Conservation (phyloP, 2,797 vertebrate genomes). For the Fringilla coelebs region DNA sequence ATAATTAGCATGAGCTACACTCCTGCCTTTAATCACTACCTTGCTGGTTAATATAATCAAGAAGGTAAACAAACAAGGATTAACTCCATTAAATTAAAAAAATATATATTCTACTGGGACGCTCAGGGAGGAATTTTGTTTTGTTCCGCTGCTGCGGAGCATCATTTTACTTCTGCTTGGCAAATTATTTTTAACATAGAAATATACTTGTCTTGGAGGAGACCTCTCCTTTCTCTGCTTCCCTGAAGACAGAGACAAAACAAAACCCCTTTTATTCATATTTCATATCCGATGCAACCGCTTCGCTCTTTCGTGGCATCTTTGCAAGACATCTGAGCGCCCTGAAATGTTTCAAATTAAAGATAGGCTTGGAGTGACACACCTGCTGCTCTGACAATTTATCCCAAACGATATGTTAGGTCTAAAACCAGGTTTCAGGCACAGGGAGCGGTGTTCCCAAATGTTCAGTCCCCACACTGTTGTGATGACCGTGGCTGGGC, state of each 20-base stretch:
- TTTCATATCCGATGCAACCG: not conserved
- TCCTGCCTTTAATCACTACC: conserved; percentile 54
- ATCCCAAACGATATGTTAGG: not conserved
- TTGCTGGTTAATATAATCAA: conserved; percentile 1
- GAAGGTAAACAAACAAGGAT: conserved; percentile 22
- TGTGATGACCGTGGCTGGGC: not conserved
- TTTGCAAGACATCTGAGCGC: not conserved
- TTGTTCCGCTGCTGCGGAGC: not conserved
- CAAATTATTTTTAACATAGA: not conserved
- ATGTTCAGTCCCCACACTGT: accelerated
- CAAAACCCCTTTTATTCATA: not conserved
- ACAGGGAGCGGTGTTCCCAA: not conserved
- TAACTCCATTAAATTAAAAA: not conserved
- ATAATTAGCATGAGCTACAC: not conserved
- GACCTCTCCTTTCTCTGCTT: not conserved
- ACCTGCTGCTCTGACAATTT: not conserved
- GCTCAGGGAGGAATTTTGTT: conserved; percentile 1
- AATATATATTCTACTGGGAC: conserved; percentile 6
- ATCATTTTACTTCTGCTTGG: not conserved
- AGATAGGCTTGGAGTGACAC: not conserved
- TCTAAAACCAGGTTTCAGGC: not conserved
- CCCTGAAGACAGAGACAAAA: not conserved
- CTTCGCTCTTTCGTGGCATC: not conserved
- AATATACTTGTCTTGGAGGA: not conserved
- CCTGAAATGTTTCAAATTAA: not conserved